phyloP scores from a whole-genome alignment of 2,113 vertebrate species.

The Ptyas mucosa region DNA sequence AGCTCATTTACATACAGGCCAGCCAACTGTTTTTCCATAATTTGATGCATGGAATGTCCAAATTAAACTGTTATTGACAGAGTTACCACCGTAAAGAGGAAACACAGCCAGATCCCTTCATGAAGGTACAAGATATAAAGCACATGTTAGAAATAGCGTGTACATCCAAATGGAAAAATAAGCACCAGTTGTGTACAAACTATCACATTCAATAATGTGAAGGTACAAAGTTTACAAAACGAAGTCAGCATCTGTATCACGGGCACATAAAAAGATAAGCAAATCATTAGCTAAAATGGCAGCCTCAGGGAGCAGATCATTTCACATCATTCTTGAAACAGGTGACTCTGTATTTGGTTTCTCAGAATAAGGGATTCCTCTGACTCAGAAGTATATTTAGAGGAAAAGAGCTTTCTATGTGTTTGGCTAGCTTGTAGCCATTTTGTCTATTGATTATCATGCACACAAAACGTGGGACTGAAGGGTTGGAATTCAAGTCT shows the following conservation, averaged over 20 bases:
- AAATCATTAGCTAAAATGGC: neutral
- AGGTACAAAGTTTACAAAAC: neutral
- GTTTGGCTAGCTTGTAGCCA: neutral
- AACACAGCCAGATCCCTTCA: neutral
- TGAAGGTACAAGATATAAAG: neutral
- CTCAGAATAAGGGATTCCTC: neutral
- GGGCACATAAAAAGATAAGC: neutral
- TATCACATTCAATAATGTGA: neutral
- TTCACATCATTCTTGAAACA: neutral
- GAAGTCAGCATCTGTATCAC: neutral
- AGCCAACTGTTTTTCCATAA: neutral
- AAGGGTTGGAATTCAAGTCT: neutral
- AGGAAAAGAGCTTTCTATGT: neutral
- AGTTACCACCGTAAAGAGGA: neutral
- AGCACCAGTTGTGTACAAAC: neutral
- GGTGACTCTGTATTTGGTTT: neutral
- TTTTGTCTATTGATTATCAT: neutral
- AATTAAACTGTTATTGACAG: neutral
- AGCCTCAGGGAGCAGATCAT: neutral
- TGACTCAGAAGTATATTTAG: neutral
- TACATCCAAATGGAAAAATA: neutral
- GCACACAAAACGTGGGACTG: neutral
- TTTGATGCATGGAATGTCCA: neutral
- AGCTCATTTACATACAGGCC: neutral
- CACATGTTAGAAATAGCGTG: neutral